Conservation (phyloP, 2,113 vertebrate genomes). For the Loxodonta africana region DNA sequence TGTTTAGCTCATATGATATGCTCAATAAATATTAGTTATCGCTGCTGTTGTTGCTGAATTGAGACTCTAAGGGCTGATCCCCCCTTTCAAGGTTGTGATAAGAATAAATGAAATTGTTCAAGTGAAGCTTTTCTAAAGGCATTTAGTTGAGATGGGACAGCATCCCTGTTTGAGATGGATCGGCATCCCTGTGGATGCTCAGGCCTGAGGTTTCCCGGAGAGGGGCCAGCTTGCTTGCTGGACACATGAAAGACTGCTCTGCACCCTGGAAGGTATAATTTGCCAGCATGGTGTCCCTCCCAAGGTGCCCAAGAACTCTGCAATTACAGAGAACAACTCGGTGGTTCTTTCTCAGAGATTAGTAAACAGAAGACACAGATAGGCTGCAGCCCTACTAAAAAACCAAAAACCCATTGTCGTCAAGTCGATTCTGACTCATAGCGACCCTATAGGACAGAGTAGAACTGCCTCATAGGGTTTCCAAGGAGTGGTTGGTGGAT, state of each 20-base stretch:
- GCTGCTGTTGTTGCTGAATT: not conserved
- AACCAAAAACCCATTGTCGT: too few species aligned
- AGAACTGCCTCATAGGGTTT: too few species aligned
- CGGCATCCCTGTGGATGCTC: not conserved
- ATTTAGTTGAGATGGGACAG: not conserved
- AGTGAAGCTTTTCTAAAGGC: not conserved
- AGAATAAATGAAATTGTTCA: not conserved
- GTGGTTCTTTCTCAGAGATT: not conserved
- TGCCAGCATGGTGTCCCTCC: not conserved
- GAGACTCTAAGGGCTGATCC: not conserved
- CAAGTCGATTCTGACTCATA: too few species aligned
- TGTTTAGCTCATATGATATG: not conserved
- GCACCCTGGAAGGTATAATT: not conserved
- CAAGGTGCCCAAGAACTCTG: not conserved
- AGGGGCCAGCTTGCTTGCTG: not conserved
- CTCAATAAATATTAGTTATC: not conserved
- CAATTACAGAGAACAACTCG: not conserved
- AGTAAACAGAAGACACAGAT: not conserved
- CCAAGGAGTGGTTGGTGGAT: too few species aligned
- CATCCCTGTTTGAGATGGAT: not conserved
- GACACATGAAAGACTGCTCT: not conserved
- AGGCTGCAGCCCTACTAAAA: not conserved
- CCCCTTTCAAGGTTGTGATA: not conserved
- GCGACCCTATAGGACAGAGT: too few species aligned
- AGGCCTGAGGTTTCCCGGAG: not conserved